Percentiles rank a stretch among this genome's conserved stretches.
These are phyloP conservation scores for Dryobotodes eremita DNA, from an alignment of 2,888 invertebrate species.

Conservation along the genomic window DNA sequence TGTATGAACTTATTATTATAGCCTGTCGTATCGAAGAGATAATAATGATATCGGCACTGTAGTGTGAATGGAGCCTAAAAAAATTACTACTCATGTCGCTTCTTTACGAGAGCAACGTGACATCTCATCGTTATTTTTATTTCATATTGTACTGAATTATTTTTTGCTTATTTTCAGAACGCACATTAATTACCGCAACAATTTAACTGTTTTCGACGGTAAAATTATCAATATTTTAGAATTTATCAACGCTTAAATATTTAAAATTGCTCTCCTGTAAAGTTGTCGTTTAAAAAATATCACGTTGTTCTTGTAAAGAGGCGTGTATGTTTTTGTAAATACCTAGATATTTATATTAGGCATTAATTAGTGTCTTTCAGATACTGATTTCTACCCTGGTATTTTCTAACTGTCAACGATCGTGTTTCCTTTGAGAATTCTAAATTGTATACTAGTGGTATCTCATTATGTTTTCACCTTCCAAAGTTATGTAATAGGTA, in stretches of 20 bases:
- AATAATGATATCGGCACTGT: slow-evolving; percentile 12
- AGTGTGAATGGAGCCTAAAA: slow-evolving; percentile 50
- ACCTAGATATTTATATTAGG: neutral
- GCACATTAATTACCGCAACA: too few species aligned
- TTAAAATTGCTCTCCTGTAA: too few species aligned
- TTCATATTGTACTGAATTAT: too few species aligned
- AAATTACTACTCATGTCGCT: neutral
- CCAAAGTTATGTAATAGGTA: slow-evolving; percentile 21
- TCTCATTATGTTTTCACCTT: slow-evolving; percentile 24
- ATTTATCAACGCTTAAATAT: too few species aligned
- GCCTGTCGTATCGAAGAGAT: slow-evolving; percentile 9
- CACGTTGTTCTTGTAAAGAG: too few species aligned
- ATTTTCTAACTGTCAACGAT: neutral
- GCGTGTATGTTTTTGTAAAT: neutral
- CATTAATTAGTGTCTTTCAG: neutral
- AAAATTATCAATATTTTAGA: too few species aligned
- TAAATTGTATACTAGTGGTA: slow-evolving; percentile 5
- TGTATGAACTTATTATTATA: slow-evolving; percentile 40
- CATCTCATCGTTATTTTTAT: too few species aligned
- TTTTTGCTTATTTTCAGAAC: too few species aligned
- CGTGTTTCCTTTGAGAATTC: neutral
- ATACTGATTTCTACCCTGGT: neutral
- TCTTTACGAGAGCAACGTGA: too few species aligned
- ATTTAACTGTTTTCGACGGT: too few species aligned
- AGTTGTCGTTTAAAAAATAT: too few species aligned